A percentile compares a stretch with the other conserved stretches of the same genome.
These are phyloP conservation scores for Caenorhabditis sp. DNA, from an alignment of 2,888 invertebrate species.

Conservation along the genomic window DNA sequence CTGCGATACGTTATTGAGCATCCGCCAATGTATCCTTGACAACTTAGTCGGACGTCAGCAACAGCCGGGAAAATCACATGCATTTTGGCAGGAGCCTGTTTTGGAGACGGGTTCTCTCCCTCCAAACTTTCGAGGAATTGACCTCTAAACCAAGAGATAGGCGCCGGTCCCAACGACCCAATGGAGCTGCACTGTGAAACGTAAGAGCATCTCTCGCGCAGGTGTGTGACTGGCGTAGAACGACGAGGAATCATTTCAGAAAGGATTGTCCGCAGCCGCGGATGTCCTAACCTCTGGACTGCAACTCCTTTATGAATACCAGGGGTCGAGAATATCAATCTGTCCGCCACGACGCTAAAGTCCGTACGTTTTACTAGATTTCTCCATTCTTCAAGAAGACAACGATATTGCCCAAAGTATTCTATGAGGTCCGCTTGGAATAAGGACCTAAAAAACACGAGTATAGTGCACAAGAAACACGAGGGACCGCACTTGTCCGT, in stretches of 20 bases:
- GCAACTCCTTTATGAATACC: slow-evolving; percentile 63
- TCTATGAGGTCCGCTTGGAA: slow-evolving; percentile 55
- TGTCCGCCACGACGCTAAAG: slow-evolving; percentile 60
- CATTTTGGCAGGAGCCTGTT: slow-evolving; percentile 24
- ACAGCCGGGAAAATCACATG: slow-evolving; percentile 85
- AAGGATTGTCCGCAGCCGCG: slow-evolving; percentile 17
- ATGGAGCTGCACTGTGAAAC: slow-evolving; percentile 73
- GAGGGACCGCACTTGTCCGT: neutral
- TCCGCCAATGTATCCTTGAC: slow-evolving; percentile 89
- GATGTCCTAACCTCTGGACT: slow-evolving; percentile 37
- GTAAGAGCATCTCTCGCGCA: slow-evolving; percentile 15
- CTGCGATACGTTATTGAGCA: slow-evolving; percentile 90
- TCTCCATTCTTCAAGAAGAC: slow-evolving; percentile 33
- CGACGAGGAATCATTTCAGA: neutral
- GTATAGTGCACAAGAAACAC: too few relatives aligned
- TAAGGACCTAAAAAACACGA: slow-evolving; percentile 15
- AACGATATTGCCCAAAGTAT: slow-evolving; percentile 43
- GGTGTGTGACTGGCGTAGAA: neutral
- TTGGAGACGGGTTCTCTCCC: slow-evolving; percentile 3
- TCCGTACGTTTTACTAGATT: slow-evolving; percentile 30
- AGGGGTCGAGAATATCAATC: slow-evolving; percentile 70
- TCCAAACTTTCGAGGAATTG: slow-evolving; percentile 84
- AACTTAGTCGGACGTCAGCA: slow-evolving; percentile 89
- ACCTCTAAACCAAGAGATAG: slow-evolving; percentile 85
- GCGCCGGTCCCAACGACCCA: slow-evolving; percentile 84